These are phyloP conservation scores for Aphidius ervi DNA, from an alignment of 1,140 invertebrate genomes.

Conservation along the genomic window DNA sequence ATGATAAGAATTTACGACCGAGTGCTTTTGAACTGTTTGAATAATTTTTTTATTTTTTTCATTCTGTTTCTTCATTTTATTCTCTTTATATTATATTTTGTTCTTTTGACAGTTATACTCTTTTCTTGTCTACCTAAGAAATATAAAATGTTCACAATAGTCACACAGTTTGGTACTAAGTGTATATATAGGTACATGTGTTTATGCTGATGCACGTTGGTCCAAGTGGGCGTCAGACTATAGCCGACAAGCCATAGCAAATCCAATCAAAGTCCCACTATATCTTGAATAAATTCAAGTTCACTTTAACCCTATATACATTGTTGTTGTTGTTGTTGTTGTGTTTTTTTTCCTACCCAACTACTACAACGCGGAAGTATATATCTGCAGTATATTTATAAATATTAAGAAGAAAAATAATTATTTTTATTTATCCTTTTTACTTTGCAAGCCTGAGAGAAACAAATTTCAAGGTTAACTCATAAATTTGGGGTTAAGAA, in stretches of 20 bases:
- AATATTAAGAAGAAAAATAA: too few species aligned
- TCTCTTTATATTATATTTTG: constrained; percentile 1
- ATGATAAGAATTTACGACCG: constrained; percentile 27
- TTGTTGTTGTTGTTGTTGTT: too few species aligned
- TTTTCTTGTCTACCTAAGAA: background rate
- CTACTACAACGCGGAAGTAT: too few species aligned
- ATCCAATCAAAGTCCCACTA: constrained; percentile 44
- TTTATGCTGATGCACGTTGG: constrained; percentile 33
- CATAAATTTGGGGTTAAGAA: constrained; percentile 29
- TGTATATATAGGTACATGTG: background rate
- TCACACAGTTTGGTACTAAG: background rate
- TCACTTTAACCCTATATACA: background rate
- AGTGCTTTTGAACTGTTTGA: background rate
- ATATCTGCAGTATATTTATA: too few species aligned
- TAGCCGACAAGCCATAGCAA: constrained; percentile 34
- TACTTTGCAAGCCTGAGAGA: background rate
- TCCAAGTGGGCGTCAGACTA: constrained; percentile 34
- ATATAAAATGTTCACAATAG: constrained; percentile 31
- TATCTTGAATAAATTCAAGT: background rate
- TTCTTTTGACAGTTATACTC: background rate
- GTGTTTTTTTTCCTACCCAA: too few species aligned
- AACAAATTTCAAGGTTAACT: constrained; percentile 25
- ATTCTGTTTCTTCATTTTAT: constrained; percentile 9
- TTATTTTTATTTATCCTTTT: constrained; percentile 1
- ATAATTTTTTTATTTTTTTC: constrained; percentile 15